Percentiles rank a stretch among this genome's conserved stretches.
Conservation (phyloP, 2,888 invertebrate species). For the Pasiphila rectangulata region DNA sequence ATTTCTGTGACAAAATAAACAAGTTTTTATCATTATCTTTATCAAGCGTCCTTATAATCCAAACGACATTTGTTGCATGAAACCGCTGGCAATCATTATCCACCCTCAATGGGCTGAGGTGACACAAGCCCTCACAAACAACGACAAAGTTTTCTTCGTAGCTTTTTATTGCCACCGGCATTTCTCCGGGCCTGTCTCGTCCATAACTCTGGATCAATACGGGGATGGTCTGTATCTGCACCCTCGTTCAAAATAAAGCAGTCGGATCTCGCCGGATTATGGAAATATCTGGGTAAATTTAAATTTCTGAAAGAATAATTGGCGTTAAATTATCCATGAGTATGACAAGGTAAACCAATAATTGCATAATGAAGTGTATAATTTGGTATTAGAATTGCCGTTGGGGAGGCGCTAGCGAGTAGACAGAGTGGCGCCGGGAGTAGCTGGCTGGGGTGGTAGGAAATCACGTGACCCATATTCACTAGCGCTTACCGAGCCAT, state of each 20-base stretch:
- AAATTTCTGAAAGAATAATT: constrained; percentile 10
- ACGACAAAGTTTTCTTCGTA: constrained; percentile 29
- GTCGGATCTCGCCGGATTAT: constrained; percentile 25
- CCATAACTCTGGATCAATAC: constrained; percentile 68
- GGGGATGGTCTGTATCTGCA: constrained; percentile 59
- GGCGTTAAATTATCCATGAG: constrained; percentile 17
- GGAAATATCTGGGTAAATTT: constrained; percentile 25
- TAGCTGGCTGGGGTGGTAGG: constrained; percentile 35
- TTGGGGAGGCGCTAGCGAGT: constrained; percentile 32
- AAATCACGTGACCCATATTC: constrained; percentile 41
- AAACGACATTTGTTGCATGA: constrained; percentile 6
- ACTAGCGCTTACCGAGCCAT: constrained; percentile 1
- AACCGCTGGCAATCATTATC: constrained; percentile 11
- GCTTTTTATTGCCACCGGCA: constrained; percentile 52
- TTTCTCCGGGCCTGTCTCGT: constrained; percentile 41
- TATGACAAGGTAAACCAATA: constrained; percentile 10
- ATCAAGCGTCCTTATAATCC: too few species aligned
- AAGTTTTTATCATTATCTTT: too few species aligned
- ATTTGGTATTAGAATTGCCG: constrained; percentile 27
- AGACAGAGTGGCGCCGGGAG: constrained; percentile 60
- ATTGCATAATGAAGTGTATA: constrained; percentile 30
- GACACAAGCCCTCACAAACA: constrained; percentile 25
- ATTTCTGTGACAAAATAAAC: not conserved
- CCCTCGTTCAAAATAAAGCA: constrained; percentile 38
- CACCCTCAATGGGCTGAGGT: constrained; percentile 21